Evolutionary conservation across 2,113 vertebrate species (phyloP).

Genomic region (Mormyrus lacerda): DNA sequence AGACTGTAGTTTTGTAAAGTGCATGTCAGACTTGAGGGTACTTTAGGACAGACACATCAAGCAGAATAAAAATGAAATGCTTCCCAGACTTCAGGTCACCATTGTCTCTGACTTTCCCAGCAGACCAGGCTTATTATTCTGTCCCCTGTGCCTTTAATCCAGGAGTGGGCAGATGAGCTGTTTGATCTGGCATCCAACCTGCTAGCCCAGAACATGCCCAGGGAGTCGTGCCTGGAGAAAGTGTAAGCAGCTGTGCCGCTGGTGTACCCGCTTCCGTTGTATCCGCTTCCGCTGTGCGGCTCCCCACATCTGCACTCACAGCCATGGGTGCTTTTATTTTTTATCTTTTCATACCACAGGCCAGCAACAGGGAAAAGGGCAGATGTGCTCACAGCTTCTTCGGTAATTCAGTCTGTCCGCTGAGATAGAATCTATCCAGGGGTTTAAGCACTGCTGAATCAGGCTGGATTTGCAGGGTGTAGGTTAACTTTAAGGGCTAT

Average conservation of each 20-base stretch:
- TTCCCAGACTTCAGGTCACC: background rate
- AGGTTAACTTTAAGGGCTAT: background rate
- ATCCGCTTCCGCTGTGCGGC: too few species aligned
- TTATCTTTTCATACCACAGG: constrained; percentile 1
- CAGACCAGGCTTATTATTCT: background rate
- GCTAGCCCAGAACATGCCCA: constrained; percentile 92
- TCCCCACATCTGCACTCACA: background rate
- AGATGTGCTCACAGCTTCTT: background rate
- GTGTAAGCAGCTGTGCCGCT: constrained; percentile 64
- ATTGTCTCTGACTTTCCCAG: background rate
- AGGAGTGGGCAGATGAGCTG: constrained; percentile 95
- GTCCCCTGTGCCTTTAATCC: constrained; percentile 17
- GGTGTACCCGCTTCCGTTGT: background rate
- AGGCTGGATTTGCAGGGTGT: background rate
- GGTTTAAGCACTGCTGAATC: background rate
- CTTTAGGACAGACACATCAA: background rate
- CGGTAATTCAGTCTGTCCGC: background rate
- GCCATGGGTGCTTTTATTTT: background rate
- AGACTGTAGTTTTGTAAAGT: background rate
- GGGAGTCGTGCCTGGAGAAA: constrained; percentile 90
- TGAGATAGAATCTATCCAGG: constrained; percentile 1
- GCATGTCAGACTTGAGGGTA: background rate
- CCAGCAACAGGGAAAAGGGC: constrained; percentile 7
- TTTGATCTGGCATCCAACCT: constrained; percentile 92
- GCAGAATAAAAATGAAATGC: background rate